phyloP scores from a whole-genome alignment of 2,888 invertebrate species.

The Coelopa pilipes region DNA sequence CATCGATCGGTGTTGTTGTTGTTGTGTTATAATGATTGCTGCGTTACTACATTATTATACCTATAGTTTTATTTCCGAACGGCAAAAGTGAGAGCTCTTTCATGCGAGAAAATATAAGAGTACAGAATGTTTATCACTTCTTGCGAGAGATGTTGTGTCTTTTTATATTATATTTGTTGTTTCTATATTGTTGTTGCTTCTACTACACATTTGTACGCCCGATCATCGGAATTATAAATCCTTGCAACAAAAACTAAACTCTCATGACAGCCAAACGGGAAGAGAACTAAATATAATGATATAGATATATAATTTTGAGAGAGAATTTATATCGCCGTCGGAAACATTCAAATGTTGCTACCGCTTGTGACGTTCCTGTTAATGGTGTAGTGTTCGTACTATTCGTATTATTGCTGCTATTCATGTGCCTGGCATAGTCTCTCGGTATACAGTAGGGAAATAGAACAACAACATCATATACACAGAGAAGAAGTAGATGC shows the following conservation, averaged over 20 bases:
- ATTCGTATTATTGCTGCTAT: neutral
- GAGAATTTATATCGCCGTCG: slow-evolving; percentile 31
- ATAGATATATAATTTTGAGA: neutral
- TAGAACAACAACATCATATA: slow-evolving; percentile 37
- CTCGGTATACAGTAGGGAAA: neutral
- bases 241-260: too few species aligned
- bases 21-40: too few species aligned
- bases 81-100: too few species aligned
- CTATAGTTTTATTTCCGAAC: too few species aligned
- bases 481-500: slow-evolving; percentile 12
- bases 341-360: slow-evolving; percentile 38
- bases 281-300: neutral
- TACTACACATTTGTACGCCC: slow-evolving; percentile 27
- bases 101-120: too few species aligned
- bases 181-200: slow-evolving; percentile 39
- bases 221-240: slow-evolving; percentile 29
- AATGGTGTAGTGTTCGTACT: neutral
- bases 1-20: too few species aligned
- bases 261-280: neutral
- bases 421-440: neutral
- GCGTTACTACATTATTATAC: too few species aligned
- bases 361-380: slow-evolving; percentile 27
- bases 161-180: too few species aligned
- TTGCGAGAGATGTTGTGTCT: too few species aligned
- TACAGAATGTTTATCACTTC: too few species aligned